phyloP scores from a whole-genome alignment of 2,888 invertebrate species.

The Blastobasis adustella region DNA sequence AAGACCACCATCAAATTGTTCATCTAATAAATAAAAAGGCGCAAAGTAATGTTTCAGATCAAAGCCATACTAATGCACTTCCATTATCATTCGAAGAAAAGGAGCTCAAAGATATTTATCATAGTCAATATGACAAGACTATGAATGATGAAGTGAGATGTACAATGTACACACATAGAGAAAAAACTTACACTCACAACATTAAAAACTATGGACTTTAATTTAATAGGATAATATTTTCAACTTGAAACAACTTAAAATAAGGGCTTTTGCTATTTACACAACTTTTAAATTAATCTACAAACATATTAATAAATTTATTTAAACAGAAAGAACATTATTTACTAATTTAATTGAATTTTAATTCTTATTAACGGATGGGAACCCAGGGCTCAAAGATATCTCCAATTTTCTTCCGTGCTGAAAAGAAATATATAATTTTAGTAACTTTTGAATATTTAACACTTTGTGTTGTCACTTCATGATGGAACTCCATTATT shows the following conservation, averaged over 20 bases:
- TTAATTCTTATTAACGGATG: constrained; percentile 68
- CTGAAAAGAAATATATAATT: constrained; percentile 53
- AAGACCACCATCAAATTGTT: constrained; percentile 35
- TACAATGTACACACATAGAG: too few relatives aligned
- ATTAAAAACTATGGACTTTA: too few relatives aligned
- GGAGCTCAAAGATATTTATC: constrained; percentile 32
- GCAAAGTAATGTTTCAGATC: constrained; percentile 24
- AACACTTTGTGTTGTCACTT: too few relatives aligned
- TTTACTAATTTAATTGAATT: constrained; percentile 9
- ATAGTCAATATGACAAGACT: constrained; percentile 25
- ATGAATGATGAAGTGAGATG: background rate
- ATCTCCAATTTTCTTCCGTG: constrained; percentile 76
- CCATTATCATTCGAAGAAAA: constrained; percentile 27
- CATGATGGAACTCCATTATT: too few relatives aligned
- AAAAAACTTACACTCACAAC: too few relatives aligned
- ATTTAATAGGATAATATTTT: background rate
- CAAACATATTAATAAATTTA: constrained; percentile 9
- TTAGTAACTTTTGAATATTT: too few relatives aligned
- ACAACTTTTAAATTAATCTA: too few relatives aligned
- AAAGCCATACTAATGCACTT: constrained; percentile 17
- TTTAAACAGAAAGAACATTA: constrained; percentile 8
- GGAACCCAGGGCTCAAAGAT: constrained; percentile 79
- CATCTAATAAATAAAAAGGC: constrained; percentile 35
- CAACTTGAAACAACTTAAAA: background rate
- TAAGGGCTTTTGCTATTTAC: background rate